Evolutionary conservation across 2,888 invertebrate species (phyloP).

Genomic region (Podotricha telesiphe): DNA sequence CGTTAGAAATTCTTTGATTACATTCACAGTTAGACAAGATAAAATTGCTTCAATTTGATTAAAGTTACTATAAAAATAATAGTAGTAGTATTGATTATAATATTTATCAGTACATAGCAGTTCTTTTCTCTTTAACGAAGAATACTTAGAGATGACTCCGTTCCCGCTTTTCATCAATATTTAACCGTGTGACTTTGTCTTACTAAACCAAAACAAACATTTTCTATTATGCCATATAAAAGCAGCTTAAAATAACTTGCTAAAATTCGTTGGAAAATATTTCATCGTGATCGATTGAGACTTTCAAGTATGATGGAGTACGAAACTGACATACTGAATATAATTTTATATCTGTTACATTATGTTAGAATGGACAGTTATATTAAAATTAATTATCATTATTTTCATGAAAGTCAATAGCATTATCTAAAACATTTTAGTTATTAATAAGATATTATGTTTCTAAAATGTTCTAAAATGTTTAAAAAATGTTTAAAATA

Average conservation of each 20-base stretch:
- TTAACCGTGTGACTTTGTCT: neutral
- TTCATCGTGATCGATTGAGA: conserved; percentile 6
- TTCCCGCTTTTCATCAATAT: neutral
- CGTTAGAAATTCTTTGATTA: no score
- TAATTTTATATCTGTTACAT: neutral
- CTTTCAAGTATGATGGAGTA: conserved; percentile 18
- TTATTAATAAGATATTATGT: no score
- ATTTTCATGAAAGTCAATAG: neutral
- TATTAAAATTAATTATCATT: neutral
- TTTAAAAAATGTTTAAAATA: no score
- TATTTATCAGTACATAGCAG: no score
- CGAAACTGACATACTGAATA: conserved; percentile 1
- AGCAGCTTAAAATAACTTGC: neutral
- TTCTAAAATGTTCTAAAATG: no score
- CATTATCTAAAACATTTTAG: no score
- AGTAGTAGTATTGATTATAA: no score
- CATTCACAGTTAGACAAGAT: no score
- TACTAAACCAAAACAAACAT: neutral
- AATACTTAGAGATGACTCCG: no score
- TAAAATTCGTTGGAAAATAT: conserved; percentile 17
- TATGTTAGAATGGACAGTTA: neutral
- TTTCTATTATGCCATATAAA: neutral
- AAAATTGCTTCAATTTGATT: no score
- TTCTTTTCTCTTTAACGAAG: no score
- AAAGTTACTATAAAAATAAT: no score